These are phyloP conservation scores for western clawed frog (Xenopus tropicalis) DNA, from an alignment of 2,113 vertebrate species.

Conservation along the genomic window UCB_Xtro_10.0 CM004443.2:141680001-141680500, in stretches of 20 bases:
- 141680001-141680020: conserved; percentile 23
- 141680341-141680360: too few relatives aligned
- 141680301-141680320: neutral
- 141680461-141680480: too few relatives aligned
- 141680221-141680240: conserved; percentile 10
- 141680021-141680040: conserved; percentile 26
- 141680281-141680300: neutral
- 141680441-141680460: too few relatives aligned
- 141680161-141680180: neutral
- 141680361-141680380: too few relatives aligned
- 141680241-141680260: conserved; percentile 5
- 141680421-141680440: too few relatives aligned
- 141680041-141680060: conserved; percentile 1
- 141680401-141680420: too few relatives aligned
- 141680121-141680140: neutral
- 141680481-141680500: too few relatives aligned
- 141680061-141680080: neutral
- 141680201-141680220: neutral
- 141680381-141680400: too few relatives aligned
- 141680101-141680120: neutral
- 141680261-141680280: neutral
- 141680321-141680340: neutral
- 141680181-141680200: conserved; percentile 20
- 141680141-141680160: neutral
- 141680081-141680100: conserved; percentile 10